phyloP scores from a whole-genome alignment of 2,113 vertebrate genomes.

The Microtus oregoni region DNA sequence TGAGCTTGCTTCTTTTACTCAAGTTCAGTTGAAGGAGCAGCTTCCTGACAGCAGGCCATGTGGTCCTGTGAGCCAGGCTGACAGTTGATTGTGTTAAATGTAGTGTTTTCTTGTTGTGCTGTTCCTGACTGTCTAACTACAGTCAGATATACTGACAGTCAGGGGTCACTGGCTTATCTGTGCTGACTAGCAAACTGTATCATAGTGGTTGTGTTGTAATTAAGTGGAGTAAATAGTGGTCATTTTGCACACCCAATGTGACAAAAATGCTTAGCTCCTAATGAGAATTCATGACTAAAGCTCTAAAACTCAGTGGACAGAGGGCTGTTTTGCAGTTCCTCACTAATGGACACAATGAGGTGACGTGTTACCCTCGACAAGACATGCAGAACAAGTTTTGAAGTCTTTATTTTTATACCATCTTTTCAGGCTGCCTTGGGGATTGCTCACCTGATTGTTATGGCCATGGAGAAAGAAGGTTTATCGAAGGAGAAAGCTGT shows the following conservation, averaged over 20 bases:
- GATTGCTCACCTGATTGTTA: conserved; percentile 95
- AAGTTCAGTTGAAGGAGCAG: conserved; percentile 43
- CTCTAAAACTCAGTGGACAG: background rate
- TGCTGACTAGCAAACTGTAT: background rate
- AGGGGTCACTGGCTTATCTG: conserved; percentile 6
- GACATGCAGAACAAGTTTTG: background rate
- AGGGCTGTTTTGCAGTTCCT: background rate
- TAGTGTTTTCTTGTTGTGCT: conserved; percentile 40
- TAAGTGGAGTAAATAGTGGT: background rate
- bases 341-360: background rate
- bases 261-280: conserved; percentile 36
- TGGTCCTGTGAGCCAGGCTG: background rate
- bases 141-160: conserved; percentile 14
- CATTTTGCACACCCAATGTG: conserved; percentile 31
- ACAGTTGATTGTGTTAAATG: conserved; percentile 39
- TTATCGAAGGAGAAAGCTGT: conserved; percentile 87
- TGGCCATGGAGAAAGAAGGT: conserved; percentile 98
- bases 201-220: conserved; percentile 32
- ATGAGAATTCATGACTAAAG: background rate
- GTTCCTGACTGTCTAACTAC: background rate
- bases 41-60: background rate
- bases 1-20: conserved; percentile 15
- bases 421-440: conserved; percentile 94
- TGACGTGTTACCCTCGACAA: background rate
- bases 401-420: background rate